Evolutionary conservation across 2,113 vertebrate species (phyloP).

Genomic region (Clarias magur): DNA sequence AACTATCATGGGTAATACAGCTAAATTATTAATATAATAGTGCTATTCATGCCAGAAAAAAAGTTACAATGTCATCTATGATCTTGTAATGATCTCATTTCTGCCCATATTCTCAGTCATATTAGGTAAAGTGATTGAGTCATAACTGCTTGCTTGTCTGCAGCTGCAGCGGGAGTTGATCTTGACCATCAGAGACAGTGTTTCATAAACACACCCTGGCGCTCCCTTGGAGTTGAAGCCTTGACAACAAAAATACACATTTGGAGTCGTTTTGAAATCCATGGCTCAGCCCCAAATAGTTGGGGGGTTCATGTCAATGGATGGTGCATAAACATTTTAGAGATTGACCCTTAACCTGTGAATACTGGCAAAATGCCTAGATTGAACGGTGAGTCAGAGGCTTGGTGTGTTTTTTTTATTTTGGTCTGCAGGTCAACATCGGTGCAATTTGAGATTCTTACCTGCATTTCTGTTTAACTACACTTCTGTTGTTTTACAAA

Average conservation of each 20-base stretch:
- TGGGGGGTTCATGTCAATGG: slow-evolving; percentile 54
- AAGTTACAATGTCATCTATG: neutral
- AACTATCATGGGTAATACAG: neutral
- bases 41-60: slow-evolving; percentile 10
- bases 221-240: slow-evolving; percentile 37
- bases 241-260: slow-evolving; percentile 59
- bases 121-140: slow-evolving; percentile 17
- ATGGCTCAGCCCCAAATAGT: slow-evolving; percentile 53
- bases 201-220: slow-evolving; percentile 42
- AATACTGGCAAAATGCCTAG: slow-evolving; percentile 43
- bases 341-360: slow-evolving; percentile 65
- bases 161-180: slow-evolving; percentile 25
- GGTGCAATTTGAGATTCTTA: slow-evolving; percentile 67
- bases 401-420: slow-evolving; percentile 47
- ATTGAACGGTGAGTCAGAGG: slow-evolving; percentile 44
- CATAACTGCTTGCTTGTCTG: slow-evolving; percentile 13
- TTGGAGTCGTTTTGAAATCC: slow-evolving; percentile 52
- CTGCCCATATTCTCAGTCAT: slow-evolving; percentile 11
- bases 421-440: slow-evolving; percentile 52
- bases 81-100: slow-evolving; percentile 23
- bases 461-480: slow-evolving; percentile 72
- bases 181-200: slow-evolving; percentile 38
- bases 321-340: slow-evolving; percentile 66
- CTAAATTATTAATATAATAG: neutral
- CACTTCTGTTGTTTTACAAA: slow-evolving; percentile 66